Conservation (phyloP, 1,140 invertebrate species). For the Drosophila sproati region DNA sequence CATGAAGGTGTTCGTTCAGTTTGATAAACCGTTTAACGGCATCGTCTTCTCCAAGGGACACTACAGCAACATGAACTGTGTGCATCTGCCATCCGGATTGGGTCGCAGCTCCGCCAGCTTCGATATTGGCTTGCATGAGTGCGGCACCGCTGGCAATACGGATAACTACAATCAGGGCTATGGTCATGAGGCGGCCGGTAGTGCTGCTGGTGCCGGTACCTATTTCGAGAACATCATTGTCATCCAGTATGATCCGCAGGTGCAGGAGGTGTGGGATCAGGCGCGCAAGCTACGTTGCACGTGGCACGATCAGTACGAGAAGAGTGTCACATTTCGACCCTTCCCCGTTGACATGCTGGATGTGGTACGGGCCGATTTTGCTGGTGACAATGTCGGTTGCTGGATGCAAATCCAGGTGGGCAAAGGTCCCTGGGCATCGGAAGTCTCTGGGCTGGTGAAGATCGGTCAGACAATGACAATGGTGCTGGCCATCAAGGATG, state of each 20-base stretch:
- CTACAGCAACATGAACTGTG: conserved; percentile 96
- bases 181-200: conserved; percentile 87
- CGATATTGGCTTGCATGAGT: conserved; percentile 95
- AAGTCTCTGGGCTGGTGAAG: conserved; percentile 96
- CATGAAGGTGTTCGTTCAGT: conserved; percentile 96
- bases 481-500: conserved; percentile 97
- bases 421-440: conserved; percentile 97
- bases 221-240: conserved; percentile 98
- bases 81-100: conserved; percentile 94
- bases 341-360: conserved; percentile 98
- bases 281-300: conserved; percentile 96
- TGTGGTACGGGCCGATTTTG: conserved; percentile 96
- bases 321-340: conserved; percentile 96
- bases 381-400: conserved; percentile 97
- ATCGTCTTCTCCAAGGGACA: conserved; percentile 97
- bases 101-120: conserved; percentile 94
- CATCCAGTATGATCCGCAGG: conserved; percentile 96
- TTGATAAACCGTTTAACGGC: conserved; percentile 97
- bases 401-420: conserved; percentile 98
- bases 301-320: conserved; percentile 98
- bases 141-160: conserved; percentile 95
- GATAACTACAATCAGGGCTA: conserved; percentile 94
- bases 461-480: conserved; percentile 99
- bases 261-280: conserved; percentile 98
- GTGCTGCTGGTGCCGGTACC: conserved; percentile 90